These are phyloP conservation scores for Lepus europaeus DNA, from an alignment of 2,113 vertebrate species.

Conservation along the genomic window DNA sequence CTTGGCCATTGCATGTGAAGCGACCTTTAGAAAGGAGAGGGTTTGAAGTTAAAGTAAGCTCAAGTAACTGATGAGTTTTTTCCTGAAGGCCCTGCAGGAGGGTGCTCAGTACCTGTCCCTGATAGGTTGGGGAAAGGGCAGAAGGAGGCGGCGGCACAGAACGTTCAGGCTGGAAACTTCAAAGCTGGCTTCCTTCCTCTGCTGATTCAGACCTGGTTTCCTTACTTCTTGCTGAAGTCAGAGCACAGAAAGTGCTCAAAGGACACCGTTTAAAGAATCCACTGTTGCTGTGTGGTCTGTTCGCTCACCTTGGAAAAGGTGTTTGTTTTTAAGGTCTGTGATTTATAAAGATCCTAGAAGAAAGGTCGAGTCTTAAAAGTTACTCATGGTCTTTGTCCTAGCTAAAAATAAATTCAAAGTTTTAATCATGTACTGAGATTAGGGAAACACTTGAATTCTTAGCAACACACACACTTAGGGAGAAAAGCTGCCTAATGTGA, in stretches of 20 bases:
- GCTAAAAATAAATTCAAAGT: constrained; percentile 38
- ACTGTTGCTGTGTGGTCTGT: not conserved
- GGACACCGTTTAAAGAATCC: constrained; percentile 21
- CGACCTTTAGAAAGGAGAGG: not conserved
- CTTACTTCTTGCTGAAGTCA: not conserved
- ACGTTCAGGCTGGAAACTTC: not conserved
- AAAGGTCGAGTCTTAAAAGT: not conserved
- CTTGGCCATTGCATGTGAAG: not conserved
- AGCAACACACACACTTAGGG: not conserved
- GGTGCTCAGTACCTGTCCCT: not conserved
- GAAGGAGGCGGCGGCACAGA: not conserved
- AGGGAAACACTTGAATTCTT: not conserved
- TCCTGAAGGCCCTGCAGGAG: not conserved
- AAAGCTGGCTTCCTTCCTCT: not conserved
- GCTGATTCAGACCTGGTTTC: not conserved
- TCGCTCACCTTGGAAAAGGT: not conserved
- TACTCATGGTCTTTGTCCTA: constrained; percentile 26
- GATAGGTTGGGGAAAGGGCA: not conserved
- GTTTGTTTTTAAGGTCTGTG: not conserved
- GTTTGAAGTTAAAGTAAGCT: not conserved
- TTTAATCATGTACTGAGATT: constrained; percentile 39
- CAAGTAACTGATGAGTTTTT: not conserved
- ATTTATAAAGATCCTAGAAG: constrained; percentile 54
- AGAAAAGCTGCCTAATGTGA: not conserved
- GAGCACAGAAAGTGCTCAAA: not conserved